A percentile compares a stretch with the other conserved stretches of the same genome.
phyloP scores from a whole-genome alignment of 2,113 vertebrate species.

The Neogobius melanostomus region DNA sequence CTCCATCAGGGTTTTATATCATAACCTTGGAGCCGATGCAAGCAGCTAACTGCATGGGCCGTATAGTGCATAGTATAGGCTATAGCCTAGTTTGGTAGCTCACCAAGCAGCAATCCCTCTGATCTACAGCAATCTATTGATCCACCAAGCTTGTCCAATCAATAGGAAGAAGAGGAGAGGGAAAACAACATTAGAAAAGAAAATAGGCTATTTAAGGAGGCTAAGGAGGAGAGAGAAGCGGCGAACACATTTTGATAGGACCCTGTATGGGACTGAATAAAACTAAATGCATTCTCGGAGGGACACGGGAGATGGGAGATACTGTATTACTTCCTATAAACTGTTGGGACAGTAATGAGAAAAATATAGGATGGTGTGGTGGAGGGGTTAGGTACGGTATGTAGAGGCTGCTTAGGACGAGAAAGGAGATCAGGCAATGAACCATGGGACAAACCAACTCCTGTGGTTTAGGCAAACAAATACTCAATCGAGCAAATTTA shows the following conservation, averaged over 20 bases:
- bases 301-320: constrained; percentile 41
- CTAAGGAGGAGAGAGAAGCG: constrained; percentile 25
- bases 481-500: constrained; percentile 16
- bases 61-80: constrained; percentile 37
- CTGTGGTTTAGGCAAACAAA: constrained; percentile 52
- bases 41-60: constrained; percentile 52
- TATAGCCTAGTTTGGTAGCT: constrained; percentile 37
- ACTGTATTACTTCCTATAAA: constrained; percentile 61
- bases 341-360: constrained; percentile 68
- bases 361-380: constrained; percentile 48
- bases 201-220: constrained; percentile 72
- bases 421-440: constrained; percentile 69
- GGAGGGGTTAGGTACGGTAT: constrained; percentile 19
- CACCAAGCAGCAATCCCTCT: constrained; percentile 56
- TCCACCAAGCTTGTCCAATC: constrained; percentile 67
- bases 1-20: constrained; percentile 66
- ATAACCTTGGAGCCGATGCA: constrained; percentile 61
- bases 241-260: constrained; percentile 42
- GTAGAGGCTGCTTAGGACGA: constrained; percentile 59
- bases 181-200: constrained; percentile 74
- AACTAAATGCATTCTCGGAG: constrained; percentile 56
- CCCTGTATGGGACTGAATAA: constrained; percentile 49
- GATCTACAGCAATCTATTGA: constrained; percentile 79
- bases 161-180: constrained; percentile 64
- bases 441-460: constrained; percentile 51